Base-by-base conservation (phyloP, 2,888 invertebrate genomes). In the Conus canariensis region DNA sequence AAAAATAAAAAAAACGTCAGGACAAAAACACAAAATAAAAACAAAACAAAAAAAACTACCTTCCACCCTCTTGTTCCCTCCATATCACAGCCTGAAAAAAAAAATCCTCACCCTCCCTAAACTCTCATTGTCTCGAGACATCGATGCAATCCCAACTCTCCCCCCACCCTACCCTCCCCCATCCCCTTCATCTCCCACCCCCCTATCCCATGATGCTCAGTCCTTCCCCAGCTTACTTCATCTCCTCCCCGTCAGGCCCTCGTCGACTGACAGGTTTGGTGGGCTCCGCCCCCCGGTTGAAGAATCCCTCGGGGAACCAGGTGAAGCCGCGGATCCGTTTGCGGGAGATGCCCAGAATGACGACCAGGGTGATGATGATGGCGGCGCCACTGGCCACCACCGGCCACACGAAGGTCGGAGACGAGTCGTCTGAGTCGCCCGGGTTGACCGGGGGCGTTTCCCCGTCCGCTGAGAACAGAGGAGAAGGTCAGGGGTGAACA, bases 281-380 rank as follows among this genome's bases (percentile, higher is more conserved):
- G 58, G 56, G 56, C 9, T 58, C 56, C 56, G 56, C 56, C 56
- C 25, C n/a, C 25, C 56, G 97, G 12, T 90, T 96, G 7, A 98
- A 97, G 95, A 99, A 99, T 0, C 98, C 99, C 97, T 99, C 99
- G 0, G 99, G 99, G 97, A 99, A 99, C 99, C 99, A 99, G 0
- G 99, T 99, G 80, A 98, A 98, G 8, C 99, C 99, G 25, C 96
- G 94, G 0, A 98, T 98, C 8, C 98, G 97, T 96, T 99, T 99
- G 14, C 98, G 97, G 93, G 98, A 98, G 0, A 98, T 98, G 16
- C 94, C 94, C 0, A 98, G 98, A 0, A 98, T 97, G 16, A 99
- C 96, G 0, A 99, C 98, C 45, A 98, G 97, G 0, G 98, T 96
- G 67, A 98, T 96, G 10, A 98, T 97, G 4, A 96, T 93, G 14